A percentile compares a stretch with the other conserved stretches of the same genome.
Evolutionary conservation across 2,113 vertebrate genomes (phyloP).

Genomic region (Melanocharis versteri): DNA sequence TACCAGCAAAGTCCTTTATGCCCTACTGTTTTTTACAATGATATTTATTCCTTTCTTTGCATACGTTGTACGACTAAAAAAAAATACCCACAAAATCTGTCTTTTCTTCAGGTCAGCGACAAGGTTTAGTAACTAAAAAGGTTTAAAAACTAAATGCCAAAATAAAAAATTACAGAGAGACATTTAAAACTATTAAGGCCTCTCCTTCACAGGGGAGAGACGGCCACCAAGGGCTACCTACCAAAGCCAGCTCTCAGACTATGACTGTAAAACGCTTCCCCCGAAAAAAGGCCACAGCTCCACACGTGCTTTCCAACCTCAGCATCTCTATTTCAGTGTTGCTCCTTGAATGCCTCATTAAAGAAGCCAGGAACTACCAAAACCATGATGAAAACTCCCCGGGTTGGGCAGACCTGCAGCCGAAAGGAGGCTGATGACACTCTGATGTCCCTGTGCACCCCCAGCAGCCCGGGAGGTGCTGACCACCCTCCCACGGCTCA

Average conservation of each 20-base stretch:
- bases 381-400: fast-evolving
- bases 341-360: neutral
- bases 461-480: fast-evolving
- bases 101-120: neutral
- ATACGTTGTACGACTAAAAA: neutral
- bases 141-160: neutral
- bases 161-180: neutral
- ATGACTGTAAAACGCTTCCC: neutral
- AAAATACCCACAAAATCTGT: neutral
- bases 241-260: neutral
- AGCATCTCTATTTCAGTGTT: neutral
- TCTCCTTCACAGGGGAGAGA: neutral
- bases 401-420: fast-evolving
- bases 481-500: fast-evolving
- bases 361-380: neutral
- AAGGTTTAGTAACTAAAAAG: neutral
- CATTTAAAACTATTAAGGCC: neutral
- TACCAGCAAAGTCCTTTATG: neutral
- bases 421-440: fast-evolving
- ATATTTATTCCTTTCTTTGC: neutral
- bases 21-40: neutral
- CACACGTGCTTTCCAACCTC: neutral
- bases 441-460: fast-evolving
- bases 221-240: neutral
- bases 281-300: neutral